A percentile compares a stretch with the other conserved stretches of the same genome.
phyloP scores from a whole-genome alignment of 2,797 vertebrate genomes.

The Propithecus perrieri region DNA sequence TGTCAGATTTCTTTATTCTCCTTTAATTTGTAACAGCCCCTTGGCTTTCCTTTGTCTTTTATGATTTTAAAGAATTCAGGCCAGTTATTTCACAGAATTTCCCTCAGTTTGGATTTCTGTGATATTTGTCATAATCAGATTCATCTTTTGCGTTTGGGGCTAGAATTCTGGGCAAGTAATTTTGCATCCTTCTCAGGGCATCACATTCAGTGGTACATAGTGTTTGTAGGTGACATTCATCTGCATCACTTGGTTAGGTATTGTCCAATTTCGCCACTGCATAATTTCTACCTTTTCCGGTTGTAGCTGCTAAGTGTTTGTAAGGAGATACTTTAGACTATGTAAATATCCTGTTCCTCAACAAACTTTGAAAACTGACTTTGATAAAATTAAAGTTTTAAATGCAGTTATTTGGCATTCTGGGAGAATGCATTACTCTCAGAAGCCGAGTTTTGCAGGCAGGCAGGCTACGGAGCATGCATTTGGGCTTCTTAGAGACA shows the following conservation, averaged over 20 bases:
- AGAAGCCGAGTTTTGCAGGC: neutral
- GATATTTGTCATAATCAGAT: conserved; percentile 2
- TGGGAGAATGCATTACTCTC: neutral
- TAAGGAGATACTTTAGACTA: neutral
- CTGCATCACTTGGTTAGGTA: conserved; percentile 12
- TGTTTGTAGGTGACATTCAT: neutral
- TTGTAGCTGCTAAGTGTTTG: neutral
- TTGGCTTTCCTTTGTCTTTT: neutral
- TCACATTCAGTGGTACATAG: neutral
- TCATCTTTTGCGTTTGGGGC: conserved; percentile 1
- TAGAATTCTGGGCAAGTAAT: neutral
- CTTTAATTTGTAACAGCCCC: conserved; percentile 1
- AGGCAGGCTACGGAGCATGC: neutral
- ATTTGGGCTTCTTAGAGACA: neutral
- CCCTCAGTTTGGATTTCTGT: neutral
- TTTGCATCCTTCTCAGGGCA: neutral
- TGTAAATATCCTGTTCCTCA: conserved; percentile 14
- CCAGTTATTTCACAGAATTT: conserved; percentile 26
- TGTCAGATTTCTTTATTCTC: neutral
- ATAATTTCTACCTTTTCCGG: conserved; percentile 7
- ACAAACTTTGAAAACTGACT: neutral
- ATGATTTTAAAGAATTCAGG: conserved; percentile 35
- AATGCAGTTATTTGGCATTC: neutral
- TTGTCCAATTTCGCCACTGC: neutral
- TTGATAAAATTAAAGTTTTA: conserved; percentile 23